Percentiles rank a stretch among this genome's conserved stretches.
Conservation (phyloP, 2,888 invertebrate species). For the Yponomeuta sedellus region DNA sequence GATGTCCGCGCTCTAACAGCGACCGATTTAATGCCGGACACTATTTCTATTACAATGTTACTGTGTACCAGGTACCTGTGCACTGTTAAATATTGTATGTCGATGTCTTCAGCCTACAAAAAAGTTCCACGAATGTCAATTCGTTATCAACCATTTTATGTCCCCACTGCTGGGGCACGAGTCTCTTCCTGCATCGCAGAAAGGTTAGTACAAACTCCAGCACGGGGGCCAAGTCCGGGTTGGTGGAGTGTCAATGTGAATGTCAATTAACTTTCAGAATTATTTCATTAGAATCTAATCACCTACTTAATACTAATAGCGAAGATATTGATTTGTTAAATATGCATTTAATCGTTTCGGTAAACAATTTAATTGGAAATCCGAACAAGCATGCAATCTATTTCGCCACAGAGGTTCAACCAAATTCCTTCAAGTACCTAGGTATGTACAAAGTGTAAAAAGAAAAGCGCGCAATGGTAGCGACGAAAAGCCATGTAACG, state of each 20-base stretch:
- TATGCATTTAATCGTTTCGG: background rate
- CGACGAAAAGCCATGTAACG: constrained; percentile 42
- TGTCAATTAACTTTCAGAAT: background rate
- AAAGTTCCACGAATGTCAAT: background rate
- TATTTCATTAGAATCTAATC: background rate
- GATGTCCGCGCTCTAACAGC: constrained; percentile 12
- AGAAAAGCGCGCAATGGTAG: constrained; percentile 33
- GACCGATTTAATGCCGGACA: constrained; percentile 16
- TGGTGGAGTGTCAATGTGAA: no score
- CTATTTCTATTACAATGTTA: constrained; percentile 12
- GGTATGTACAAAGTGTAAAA: constrained; percentile 26
- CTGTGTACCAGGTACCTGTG: constrained; percentile 7
- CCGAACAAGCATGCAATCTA: background rate
- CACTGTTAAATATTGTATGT: background rate
- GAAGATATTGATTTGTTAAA: background rate
- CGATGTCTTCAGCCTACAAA: background rate
- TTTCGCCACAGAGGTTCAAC: background rate
- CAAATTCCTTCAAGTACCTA: constrained; percentile 4
- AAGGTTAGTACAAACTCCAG: no score
- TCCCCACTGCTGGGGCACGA: no score
- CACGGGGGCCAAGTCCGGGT: no score
- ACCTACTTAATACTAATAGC: background rate
- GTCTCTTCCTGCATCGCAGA: no score
- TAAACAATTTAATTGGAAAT: background rate
- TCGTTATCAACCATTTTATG: no score